Conservation (phyloP, 2,797 vertebrate genomes). For the Dendrocincla tyrannina region DNA sequence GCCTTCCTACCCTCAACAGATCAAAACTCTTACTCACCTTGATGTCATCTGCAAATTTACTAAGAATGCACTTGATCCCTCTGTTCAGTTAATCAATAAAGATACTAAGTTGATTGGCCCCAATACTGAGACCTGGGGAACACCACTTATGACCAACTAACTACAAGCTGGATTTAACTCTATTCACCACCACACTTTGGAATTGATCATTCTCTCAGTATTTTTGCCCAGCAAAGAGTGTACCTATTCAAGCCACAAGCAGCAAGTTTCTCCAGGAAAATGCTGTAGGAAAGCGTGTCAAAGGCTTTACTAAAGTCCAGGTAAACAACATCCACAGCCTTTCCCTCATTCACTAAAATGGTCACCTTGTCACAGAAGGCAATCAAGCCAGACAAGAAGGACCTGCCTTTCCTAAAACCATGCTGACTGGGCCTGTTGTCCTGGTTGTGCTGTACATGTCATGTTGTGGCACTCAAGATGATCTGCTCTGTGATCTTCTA, state of each 20-base stretch:
- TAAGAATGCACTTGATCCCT: rapidly evolving
- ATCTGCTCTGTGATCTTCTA: background rate
- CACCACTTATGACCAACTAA: background rate
- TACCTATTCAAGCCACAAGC: no score
- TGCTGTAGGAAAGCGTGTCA: background rate
- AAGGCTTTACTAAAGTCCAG: background rate
- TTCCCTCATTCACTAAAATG: background rate
- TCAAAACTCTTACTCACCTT: background rate
- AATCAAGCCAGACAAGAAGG: background rate
- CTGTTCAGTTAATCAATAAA: background rate
- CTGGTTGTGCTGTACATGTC: rapidly evolving
- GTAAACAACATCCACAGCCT: background rate
- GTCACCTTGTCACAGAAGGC: background rate
- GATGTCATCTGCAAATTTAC: background rate
- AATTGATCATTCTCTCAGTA: rapidly evolving
- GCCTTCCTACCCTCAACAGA: background rate
- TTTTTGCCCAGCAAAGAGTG: background rate
- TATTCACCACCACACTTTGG: background rate
- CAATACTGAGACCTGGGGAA: background rate
- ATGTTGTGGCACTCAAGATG: background rate
- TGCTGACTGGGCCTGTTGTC: background rate
- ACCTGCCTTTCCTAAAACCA: background rate
- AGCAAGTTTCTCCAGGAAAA: background rate
- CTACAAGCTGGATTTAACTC: background rate
- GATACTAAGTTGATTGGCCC: background rate